Base-by-base conservation (phyloP, 2,797 vertebrate species). In the Carapus acus region DNA sequence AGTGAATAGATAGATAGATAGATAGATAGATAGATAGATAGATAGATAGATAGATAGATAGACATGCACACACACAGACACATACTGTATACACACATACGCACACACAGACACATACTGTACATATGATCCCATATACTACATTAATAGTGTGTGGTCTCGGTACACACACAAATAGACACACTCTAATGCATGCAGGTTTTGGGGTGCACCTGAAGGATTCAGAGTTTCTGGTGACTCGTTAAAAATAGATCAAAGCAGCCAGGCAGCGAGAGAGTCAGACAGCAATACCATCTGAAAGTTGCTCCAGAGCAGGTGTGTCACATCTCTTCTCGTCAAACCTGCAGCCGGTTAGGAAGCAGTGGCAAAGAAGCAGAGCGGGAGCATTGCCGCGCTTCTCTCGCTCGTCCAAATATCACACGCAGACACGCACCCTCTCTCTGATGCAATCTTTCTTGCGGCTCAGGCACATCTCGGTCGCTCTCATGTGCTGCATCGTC, bases 401-500 rank as follows among this genome's bases (percentile, higher is more conserved):
- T 9, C 38, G 37, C 41, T 27, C 7, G 48, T 37, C 2, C 22
- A 24, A 27, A 42, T 3, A 37, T 34, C 37, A 17, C 3, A 11
- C 13, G 6, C 0, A n/a, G 17, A 58, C 20, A 52, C 82, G 71
- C 76, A 97, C 94, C 3, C 83, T 84, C 43, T 85, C 79, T 76
- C 69, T 87, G 80, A 97, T 92, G 56, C 78, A 43, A 2, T 74
- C 53, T 73, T 87, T 91, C 73, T 81, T 93, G 76, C 90, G 90
- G 61, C 84, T 91, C 41, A 97, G 81, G 66, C 94, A 96, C 87
- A 98, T 80, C 71, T 97, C 94, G 27, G 73, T 85, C 0, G 93
- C 90, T 67, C 93, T 89, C 90, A 92, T 90, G 49, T 93, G 87
- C 80, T 98, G 96, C 71, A 98, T 86, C 0, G 89, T 91, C 85